Percentiles rank a stretch among this genome's conserved stretches.
Conservation (phyloP, 2,888 invertebrate species). For the Tachina grossa region DNA sequence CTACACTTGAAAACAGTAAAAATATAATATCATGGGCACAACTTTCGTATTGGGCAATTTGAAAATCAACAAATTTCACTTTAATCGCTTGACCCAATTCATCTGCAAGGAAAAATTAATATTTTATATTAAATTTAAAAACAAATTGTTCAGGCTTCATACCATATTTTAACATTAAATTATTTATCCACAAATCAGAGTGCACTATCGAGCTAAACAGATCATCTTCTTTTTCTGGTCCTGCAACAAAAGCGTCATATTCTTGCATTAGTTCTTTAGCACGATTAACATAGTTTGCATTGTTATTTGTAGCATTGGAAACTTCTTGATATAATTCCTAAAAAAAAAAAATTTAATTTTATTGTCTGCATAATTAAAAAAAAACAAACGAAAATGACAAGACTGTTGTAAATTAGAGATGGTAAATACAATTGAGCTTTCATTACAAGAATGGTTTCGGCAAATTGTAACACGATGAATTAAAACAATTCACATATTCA, state of each 20-base stretch:
- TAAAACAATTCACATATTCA: no score
- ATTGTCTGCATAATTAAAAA: no score
- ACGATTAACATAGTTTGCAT: conserved; percentile 72
- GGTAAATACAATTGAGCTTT: no score
- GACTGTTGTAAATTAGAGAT: no score
- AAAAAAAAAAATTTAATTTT: conserved; percentile 11
- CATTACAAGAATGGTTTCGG: no score
- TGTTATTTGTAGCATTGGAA: conserved; percentile 70
- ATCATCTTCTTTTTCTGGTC: conserved; percentile 77
- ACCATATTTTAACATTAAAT: conserved; percentile 84
- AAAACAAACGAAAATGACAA: no score
- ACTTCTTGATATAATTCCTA: conserved; percentile 73
- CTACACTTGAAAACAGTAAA: conserved; percentile 84
- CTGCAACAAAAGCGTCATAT: conserved; percentile 74
- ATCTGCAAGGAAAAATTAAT: conserved; percentile 71
- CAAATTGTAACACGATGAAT: no score
- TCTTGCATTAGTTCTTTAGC: conserved; percentile 72
- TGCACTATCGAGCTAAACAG: conserved; percentile 85
- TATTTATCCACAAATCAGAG: conserved; percentile 86
- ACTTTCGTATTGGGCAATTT: conserved; percentile 84
- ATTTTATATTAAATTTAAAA: conserved; percentile 11
- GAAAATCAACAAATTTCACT: conserved; percentile 86
- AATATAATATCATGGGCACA: conserved; percentile 84
- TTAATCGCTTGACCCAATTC: conserved; percentile 81
- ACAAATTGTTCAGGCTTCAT: conserved; percentile 9